These are phyloP conservation scores for Venustoraphidia nigricollis DNA, from an alignment of 2,888 invertebrate species.

Conservation along the genomic window DNA sequence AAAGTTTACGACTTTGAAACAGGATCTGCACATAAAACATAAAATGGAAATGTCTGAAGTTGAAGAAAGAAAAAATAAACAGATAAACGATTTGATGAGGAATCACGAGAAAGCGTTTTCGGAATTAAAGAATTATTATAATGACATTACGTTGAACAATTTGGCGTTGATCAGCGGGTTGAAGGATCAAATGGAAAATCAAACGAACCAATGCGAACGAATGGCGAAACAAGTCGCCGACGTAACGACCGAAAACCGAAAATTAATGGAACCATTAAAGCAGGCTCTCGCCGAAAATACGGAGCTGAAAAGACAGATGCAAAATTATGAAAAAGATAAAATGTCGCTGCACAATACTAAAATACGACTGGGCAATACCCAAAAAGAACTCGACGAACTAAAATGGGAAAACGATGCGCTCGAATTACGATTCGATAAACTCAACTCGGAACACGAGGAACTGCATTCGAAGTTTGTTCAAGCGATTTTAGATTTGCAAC, in stretches of 20 bases:
- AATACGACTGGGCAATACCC: conserved; percentile 26
- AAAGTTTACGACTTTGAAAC: conserved; percentile 53
- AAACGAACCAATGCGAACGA: conserved; percentile 65
- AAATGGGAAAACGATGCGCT: conserved; percentile 52
- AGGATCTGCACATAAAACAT: conserved; percentile 56
- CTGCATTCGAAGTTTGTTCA: conserved; percentile 64
- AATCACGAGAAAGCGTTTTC: conserved; percentile 74
- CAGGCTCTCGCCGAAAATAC: conserved; percentile 52
- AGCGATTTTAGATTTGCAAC: conserved; percentile 75
- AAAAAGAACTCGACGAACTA: conserved; percentile 42
- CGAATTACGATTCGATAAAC: conserved; percentile 62
- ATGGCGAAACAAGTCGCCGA: conserved; percentile 52
- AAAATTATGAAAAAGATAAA: conserved; percentile 78
- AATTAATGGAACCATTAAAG: conserved; percentile 55
- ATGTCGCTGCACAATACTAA: conserved; percentile 46
- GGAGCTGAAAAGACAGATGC: conserved; percentile 58
- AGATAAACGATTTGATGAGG: conserved; percentile 61
- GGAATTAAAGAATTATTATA: conserved; percentile 89
- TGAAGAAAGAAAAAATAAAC: conserved; percentile 81
- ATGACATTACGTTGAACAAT: conserved; percentile 87
- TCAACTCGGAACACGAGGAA: conserved; percentile 61
- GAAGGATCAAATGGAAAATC: conserved; percentile 69
- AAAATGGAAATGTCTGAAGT: conserved; percentile 76
- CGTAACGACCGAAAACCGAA: conserved; percentile 55
- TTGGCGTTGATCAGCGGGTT: conserved; percentile 78